These are phyloP conservation scores for Torymus tubicola DNA, from an alignment of 2,888 invertebrate genomes.

Conservation along the genomic window DNA sequence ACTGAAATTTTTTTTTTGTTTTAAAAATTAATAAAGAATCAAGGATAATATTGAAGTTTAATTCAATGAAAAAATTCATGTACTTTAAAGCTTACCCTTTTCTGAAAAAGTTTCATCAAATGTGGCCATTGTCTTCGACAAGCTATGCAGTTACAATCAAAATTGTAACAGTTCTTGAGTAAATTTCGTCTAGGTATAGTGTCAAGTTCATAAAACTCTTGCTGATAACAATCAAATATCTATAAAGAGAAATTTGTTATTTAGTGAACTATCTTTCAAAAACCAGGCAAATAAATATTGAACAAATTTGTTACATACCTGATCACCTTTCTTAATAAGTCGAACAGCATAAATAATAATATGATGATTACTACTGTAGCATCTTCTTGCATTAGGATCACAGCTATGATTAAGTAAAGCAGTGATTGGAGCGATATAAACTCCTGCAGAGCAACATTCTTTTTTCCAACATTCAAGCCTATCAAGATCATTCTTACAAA, in stretches of 20 bases:
- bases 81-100: too few species aligned
- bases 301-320: conserved; percentile 11
- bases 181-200: neutral
- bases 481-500: neutral
- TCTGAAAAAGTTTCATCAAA: neutral
- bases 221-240: conserved; percentile 36
- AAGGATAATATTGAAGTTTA: too few species aligned
- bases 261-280: too few species aligned
- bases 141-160: conserved; percentile 31
- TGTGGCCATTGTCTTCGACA: conserved; percentile 37
- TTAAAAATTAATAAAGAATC: too few species aligned
- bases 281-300: too few species aligned
- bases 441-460: conserved; percentile 35
- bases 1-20: too few species aligned
- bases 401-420: conserved; percentile 49
- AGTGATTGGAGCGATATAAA: conserved; percentile 36
- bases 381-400: conserved; percentile 34
- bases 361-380: conserved; percentile 20
- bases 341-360: conserved; percentile 31
- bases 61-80: too few species aligned
- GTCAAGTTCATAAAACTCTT: conserved; percentile 1
- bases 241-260: conserved; percentile 11
- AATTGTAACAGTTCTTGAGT: conserved; percentile 15
- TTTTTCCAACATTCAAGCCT: conserved; percentile 23
- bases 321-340: conserved; percentile 28